Base-by-base conservation (phyloP, 1,140 invertebrate genomes). In the Musca vetustissima region DNA sequence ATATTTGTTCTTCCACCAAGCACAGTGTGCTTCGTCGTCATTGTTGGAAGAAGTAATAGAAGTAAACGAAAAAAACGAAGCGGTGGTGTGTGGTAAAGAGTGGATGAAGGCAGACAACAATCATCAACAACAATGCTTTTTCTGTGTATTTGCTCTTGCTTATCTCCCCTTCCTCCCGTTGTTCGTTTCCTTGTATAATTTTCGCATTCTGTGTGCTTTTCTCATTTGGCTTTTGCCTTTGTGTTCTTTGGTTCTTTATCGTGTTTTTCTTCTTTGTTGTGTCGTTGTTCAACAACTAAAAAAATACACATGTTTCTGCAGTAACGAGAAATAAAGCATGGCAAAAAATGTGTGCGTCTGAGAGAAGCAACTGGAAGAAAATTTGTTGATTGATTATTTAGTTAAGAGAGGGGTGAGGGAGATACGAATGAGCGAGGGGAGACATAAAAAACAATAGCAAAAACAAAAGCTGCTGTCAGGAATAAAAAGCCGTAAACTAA, bases 241-340 rank as follows among this genome's bases (percentile, higher is more conserved):
- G 6, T 4, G 6, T 43, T 11, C 13, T 43, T 43, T 4, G 36
- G 7, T 13, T 43, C 36, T 43, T 43, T 43, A 43, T 61, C 57
- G 36, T 61, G 57, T 61, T 36, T 21, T 61, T 36, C 22, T 61
- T 15, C 15, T 25, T 59, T 59, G 8, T 28, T 28, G 25, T 59
- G 55, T 32, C 28, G 32, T 61, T 61, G 17, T 43, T 19, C 19
- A 43, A 43, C 4, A 43, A 11, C 32, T n/a, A 3, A 55, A 55
- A 53, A 57, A 57, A 61, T 15, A 61, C 25, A 61, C 57, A 61
- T 61, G 25, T 61, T 43, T 43, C 36, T 28, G 53, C 25, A 25
- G n/a, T 59, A 28, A 59, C n/a, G 32, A 61, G 19, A 61, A n/a
- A n/a, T n/a, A n/a, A n/a, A n/a, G n/a, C n/a, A n/a, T n/a, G 17